phyloP scores from a whole-genome alignment of 2,797 vertebrate species.

The Setipinna tenuifilis region DNA sequence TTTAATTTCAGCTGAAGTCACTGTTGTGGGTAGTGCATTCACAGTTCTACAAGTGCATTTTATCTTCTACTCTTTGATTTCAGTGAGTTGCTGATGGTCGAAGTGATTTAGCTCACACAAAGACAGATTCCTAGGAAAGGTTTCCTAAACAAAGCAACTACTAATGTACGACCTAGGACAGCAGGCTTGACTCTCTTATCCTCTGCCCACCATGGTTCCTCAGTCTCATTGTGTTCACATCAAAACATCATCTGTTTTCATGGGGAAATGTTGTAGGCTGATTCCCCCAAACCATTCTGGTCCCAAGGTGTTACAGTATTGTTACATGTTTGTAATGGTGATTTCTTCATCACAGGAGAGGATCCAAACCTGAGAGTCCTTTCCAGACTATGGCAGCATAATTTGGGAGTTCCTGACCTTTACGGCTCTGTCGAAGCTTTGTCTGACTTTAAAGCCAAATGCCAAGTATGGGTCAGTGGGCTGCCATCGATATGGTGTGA shows the following conservation, averaged over 20 bases:
- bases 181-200: background rate
- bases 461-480: constrained; percentile 1
- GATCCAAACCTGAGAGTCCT: background rate
- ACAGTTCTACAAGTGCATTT: background rate
- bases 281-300: background rate
- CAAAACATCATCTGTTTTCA: background rate
- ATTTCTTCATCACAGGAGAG: background rate
- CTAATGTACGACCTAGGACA: too few species aligned
- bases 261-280: background rate
- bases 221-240: background rate
- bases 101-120: background rate
- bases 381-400: background rate
- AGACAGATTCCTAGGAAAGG: background rate
- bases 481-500: background rate
- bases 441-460: constrained; percentile 17
- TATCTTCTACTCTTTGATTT: background rate
- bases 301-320: background rate
- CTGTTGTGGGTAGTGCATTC: background rate
- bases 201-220: background rate
- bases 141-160: background rate
- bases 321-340: background rate
- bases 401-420: constrained; percentile 3
- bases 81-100: background rate
- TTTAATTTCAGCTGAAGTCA: background rate
- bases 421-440: background rate